Base-by-base conservation (phyloP, 2,113 vertebrate species). In the Toxotes jaculatrix region DNA sequence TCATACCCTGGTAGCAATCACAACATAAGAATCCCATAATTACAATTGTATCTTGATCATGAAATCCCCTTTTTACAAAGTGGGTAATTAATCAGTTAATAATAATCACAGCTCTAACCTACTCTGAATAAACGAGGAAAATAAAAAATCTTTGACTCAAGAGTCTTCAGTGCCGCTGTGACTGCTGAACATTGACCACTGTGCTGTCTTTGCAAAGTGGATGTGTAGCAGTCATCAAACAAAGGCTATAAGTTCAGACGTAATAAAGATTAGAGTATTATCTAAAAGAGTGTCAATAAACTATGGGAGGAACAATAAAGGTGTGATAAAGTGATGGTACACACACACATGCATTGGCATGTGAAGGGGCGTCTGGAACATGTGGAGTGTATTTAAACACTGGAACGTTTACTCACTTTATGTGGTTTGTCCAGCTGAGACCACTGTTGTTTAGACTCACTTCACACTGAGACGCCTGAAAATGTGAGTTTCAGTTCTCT, bases 241-340 rank as follows among this genome's bases (percentile, higher is more conserved):
- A 59, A 47, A 63, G 8, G 68, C 43, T 49, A 38, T 59, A 42
- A 67, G 76, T 38, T 66, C 73, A 60, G 53, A 27, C 11, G 60
- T 12, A 5, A 49, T 72, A 64, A 87, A 87, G 85, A 84, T 85
- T 47, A 55, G n/a, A 16, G 3, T 16, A 1, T 79, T 88, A 86
- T 79, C 71, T 67, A 36, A 85, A 27, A 3, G 16, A 6, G 42
- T 1, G 0, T 38, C 13, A 51, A 65, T 75, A 23, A 51, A 34
- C 31, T 23, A 56, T n/a, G 7, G 12, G 0, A 57, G 36, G 53
- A 62, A 47, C 23, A 23, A n/a, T 23, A 23, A 56, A 27, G 4
- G 3, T 7, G 49, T 17, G 49, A 17, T 56, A 56, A 76, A 4
- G 9, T 17, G 14, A 43, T n/a, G 21, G 27, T 27, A 27, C 27